These are phyloP conservation scores for Saxidomus purpurata DNA, from an alignment of 1,140 invertebrate species.

Conservation along the genomic window DNA sequence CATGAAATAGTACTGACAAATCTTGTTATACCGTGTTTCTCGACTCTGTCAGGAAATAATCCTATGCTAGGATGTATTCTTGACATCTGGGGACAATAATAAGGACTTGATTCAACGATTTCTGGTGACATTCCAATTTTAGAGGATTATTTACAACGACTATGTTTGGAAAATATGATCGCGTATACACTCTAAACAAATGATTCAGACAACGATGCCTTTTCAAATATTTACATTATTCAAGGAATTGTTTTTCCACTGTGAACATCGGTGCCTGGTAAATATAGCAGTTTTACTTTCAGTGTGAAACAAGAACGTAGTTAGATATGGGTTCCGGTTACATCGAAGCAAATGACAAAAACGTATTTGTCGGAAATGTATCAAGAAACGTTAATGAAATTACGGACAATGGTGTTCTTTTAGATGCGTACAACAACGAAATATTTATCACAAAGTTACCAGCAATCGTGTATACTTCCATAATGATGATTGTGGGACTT, in stretches of 20 bases:
- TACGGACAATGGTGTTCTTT: neutral
- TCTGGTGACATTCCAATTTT: no score
- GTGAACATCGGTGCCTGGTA: no score
- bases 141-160: no score
- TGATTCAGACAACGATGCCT: no score
- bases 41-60: neutral
- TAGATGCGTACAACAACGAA: slow-evolving; percentile 4
- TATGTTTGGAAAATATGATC: no score
- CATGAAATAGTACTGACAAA: neutral
- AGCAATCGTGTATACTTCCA: slow-evolving; percentile 46
- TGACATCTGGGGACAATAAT: no score
- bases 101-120: no score
- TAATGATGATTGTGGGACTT: slow-evolving; percentile 64
- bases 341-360: neutral
- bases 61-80: neutral
- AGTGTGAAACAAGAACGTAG: no score
- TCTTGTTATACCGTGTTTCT: neutral
- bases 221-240: no score
- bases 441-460: slow-evolving; percentile 10
- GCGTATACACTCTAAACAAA: no score
- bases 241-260: no score
- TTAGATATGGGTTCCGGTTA: neutral
- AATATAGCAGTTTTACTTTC: no score
- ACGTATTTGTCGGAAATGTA: neutral
- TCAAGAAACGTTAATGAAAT: neutral